These are phyloP conservation scores for Saguinus imperator DNA, from an alignment of 2,113 vertebrate genomes.

Conservation along the genomic window DNA sequence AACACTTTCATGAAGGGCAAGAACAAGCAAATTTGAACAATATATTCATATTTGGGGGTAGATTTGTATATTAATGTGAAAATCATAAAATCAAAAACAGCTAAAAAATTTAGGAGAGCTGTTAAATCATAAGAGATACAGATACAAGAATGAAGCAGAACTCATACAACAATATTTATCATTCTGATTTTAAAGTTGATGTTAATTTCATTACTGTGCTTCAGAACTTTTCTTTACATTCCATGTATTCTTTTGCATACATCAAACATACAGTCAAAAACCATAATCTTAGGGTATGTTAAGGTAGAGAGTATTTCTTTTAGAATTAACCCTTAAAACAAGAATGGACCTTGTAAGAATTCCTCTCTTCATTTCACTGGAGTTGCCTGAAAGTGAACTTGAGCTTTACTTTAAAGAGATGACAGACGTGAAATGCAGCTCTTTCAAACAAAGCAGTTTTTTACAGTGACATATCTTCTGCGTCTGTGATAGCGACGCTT, in stretches of 20 bases:
- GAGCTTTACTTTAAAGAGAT: constrained; percentile 36
- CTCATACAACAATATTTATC: background rate
- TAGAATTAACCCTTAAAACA: background rate
- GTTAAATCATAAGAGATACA: background rate
- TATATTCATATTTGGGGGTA: background rate
- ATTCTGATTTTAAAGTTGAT: background rate
- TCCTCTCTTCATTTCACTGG: background rate
- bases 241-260: background rate
- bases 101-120: background rate
- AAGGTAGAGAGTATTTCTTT: background rate
- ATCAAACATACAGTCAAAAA: background rate
- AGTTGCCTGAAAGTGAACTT: constrained; percentile 10
- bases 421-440: constrained; percentile 30
- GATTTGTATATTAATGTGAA: background rate
- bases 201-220: background rate
- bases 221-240: background rate
- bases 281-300: background rate
- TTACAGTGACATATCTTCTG: constrained; percentile 58
- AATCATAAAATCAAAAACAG: background rate
- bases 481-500: constrained; percentile 69
- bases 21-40: background rate
- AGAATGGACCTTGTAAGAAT: background rate
- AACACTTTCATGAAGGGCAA: background rate
- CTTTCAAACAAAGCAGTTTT: constrained; percentile 59
- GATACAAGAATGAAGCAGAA: background rate